Conservation (phyloP, 2,888 invertebrate species). For the Drosophila parthenogenetica region DNA sequence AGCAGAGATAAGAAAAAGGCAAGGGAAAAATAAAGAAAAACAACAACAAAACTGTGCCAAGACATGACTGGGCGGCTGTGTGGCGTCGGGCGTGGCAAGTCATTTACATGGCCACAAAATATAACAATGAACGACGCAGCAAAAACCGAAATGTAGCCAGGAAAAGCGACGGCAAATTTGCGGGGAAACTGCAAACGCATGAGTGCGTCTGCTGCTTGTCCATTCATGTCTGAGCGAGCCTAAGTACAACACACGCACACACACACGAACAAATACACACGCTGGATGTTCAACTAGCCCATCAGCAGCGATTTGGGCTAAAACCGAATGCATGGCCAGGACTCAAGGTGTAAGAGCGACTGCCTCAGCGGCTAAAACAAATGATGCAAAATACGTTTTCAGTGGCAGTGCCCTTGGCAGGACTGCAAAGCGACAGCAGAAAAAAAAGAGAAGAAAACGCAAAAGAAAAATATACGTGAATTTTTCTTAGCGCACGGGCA, state of each 20-base stretch:
- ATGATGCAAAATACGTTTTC: conserved; percentile 80
- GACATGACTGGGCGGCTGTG: conserved; percentile 2
- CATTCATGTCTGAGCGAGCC: conserved; percentile 20
- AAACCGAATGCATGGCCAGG: conserved; percentile 45
- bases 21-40: conserved; percentile 2
- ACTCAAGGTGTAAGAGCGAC: conserved; percentile 32
- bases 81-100: conserved; percentile 32
- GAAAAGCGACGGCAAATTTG: neutral
- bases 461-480: conserved; percentile 57
- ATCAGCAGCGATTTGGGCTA: conserved; percentile 30
- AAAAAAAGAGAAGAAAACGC: conserved; percentile 5
- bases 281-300: no score
- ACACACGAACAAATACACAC: conserved; percentile 1
- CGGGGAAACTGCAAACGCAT: conserved; percentile 41
- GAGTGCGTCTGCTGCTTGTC: conserved; percentile 48
- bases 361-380: conserved; percentile 70
- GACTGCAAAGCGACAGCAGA: neutral
- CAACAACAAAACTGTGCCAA: conserved; percentile 12
- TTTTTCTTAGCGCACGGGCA: conserved; percentile 66
- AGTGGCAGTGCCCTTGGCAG: neutral
- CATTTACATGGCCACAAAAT: conserved; percentile 73
- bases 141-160: conserved; percentile 41
- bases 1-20: conserved; percentile 68
- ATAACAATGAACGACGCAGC: conserved; percentile 51
- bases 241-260: conserved; percentile 16